Conservation (phyloP, 2,888 invertebrate species). For the Cerastoderma edule region DNA sequence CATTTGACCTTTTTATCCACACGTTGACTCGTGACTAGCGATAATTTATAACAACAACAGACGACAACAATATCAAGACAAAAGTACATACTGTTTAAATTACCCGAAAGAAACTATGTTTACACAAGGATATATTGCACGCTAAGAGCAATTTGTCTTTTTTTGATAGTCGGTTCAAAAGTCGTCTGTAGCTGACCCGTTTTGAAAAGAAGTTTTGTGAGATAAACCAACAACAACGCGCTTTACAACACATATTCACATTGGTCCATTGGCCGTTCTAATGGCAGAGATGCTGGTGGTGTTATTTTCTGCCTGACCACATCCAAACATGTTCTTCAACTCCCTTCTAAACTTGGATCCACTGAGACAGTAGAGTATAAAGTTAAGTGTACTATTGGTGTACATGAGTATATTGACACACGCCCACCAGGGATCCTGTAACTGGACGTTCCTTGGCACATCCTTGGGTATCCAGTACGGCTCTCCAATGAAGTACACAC, state of each 20-base stretch:
- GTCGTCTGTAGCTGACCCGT: too few species aligned
- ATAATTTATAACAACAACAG: too few species aligned
- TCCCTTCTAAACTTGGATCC: conserved; percentile 71
- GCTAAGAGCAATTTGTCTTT: too few species aligned
- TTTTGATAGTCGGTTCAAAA: too few species aligned
- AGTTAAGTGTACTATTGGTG: conserved; percentile 68
- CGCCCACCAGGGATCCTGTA: conserved; percentile 59
- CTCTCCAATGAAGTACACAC: conserved; percentile 60
- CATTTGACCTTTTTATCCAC: too few species aligned
- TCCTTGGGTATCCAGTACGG: conserved; percentile 51
- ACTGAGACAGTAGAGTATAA: conserved; percentile 69
- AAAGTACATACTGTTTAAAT: too few species aligned
- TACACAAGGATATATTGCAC: too few species aligned
- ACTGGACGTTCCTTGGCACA: conserved; percentile 35
- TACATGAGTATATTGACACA: conserved; percentile 68
- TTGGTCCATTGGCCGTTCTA: background rate
- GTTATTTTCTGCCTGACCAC: background rate
- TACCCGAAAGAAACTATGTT: too few species aligned
- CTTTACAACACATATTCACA: background rate
- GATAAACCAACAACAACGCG: too few species aligned
- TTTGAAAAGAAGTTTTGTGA: too few species aligned
- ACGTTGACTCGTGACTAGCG: too few species aligned
- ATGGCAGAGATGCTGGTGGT: background rate
- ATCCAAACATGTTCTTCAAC: conserved; percentile 49
- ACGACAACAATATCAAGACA: too few species aligned